Conservation (phyloP, 2,797 vertebrate genomes). For the Argentina silus region DNA sequence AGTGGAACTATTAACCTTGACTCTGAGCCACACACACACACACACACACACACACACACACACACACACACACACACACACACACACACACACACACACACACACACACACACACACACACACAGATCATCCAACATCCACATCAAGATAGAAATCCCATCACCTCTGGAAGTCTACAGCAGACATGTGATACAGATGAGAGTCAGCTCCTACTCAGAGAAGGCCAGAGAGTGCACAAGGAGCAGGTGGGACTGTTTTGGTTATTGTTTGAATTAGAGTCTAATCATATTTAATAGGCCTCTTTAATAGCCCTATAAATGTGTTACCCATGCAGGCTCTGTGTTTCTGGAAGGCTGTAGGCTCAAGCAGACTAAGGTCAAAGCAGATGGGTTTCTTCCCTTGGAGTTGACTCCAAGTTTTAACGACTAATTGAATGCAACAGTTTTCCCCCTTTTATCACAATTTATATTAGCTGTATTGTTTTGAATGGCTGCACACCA, state of each 20-base stretch:
- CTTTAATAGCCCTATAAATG: constrained; percentile 51
- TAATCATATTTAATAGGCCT: constrained; percentile 27
- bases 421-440: neutral
- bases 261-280: constrained; percentile 31
- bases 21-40: constrained; percentile 21
- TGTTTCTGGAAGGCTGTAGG: constrained; percentile 20
- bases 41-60: constrained; percentile 6
- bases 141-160: constrained; percentile 44
- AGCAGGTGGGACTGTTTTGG: constrained; percentile 29
- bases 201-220: constrained; percentile 26
- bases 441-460: no score
- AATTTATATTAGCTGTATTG: neutral
- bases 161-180: constrained; percentile 35
- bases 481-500: neutral
- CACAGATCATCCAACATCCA: constrained; percentile 24
- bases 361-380: neutral
- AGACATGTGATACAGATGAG: constrained; percentile 42
- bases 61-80: constrained; percentile 1
- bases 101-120: constrained; percentile 1
- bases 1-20: constrained; percentile 47
- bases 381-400: constrained; percentile 23
- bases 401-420: constrained; percentile 7
- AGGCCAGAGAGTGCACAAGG: constrained; percentile 12
- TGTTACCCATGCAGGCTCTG: constrained; percentile 25
- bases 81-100: constrained; percentile 18